Percentiles rank a stretch among this genome's conserved stretches.
phyloP scores from a whole-genome alignment of 2,888 invertebrate genomes.

The Lepidochitona cinerea region DNA sequence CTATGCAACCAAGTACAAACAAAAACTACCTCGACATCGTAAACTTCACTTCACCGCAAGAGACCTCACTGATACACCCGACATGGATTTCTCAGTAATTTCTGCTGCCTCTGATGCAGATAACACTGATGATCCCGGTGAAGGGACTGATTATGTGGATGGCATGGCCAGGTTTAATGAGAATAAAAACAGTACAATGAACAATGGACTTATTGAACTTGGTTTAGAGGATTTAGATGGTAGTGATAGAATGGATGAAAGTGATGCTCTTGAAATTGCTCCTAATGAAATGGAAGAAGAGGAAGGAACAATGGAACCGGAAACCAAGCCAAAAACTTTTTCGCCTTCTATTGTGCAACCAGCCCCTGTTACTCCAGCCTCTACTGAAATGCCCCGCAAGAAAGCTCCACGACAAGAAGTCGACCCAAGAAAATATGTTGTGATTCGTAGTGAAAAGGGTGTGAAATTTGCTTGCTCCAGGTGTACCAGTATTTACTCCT shows the following conservation, averaged over 20 bases:
- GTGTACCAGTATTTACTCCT: slow-evolving; percentile 70
- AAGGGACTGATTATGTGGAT: neutral
- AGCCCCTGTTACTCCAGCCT: slow-evolving; percentile 3
- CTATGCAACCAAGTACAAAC: slow-evolving; percentile 64
- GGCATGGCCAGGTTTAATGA: neutral
- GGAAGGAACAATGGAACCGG: neutral
- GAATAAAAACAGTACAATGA: neutral
- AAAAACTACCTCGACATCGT: slow-evolving; percentile 58
- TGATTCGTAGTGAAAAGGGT: slow-evolving; percentile 63
- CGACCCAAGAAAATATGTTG: slow-evolving; percentile 65
- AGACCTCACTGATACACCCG: neutral
- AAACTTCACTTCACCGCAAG: slow-evolving; percentile 50
- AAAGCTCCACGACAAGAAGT: slow-evolving; percentile 62
- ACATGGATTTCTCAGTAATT: neutral
- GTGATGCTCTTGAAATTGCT: neutral
- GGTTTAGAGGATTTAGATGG: neutral
- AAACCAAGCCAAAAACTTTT: neutral
- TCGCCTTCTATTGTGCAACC: too few relatives aligned
- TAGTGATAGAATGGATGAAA: neutral
- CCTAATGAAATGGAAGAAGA: slow-evolving; percentile 19
- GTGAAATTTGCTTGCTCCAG: slow-evolving; percentile 70
- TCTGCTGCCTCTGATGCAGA: neutral
- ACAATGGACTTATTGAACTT: slow-evolving; percentile 1
- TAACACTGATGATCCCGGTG: neutral
- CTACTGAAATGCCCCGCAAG: slow-evolving; percentile 30